A percentile compares a stretch with the other conserved stretches of the same genome.
Evolutionary conservation across 1,140 invertebrate genomes (phyloP).

Genomic region (Cotesia glomerata): DNA sequence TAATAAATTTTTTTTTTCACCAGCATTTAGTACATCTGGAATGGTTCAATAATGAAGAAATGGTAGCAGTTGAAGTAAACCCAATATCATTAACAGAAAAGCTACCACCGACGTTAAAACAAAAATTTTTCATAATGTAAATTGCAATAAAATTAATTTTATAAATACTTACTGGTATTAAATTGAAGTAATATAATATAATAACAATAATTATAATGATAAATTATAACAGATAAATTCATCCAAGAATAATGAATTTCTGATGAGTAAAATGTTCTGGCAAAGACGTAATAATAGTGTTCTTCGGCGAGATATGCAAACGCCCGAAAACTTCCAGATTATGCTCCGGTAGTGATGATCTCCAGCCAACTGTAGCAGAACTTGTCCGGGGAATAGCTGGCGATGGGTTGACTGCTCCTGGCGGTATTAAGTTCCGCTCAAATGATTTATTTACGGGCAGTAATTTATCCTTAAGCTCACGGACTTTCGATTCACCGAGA

Average conservation of each 20-base stretch:
- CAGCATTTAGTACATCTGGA: conserved; percentile 72
- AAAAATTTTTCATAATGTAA: conserved; percentile 66
- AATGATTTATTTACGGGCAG: conserved; percentile 33
- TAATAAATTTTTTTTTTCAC: neutral
- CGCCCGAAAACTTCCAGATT: conserved; percentile 55
- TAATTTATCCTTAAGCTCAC: conserved; percentile 38
- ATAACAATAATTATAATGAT: no score
- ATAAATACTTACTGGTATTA: neutral
- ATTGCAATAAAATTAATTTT: conserved; percentile 20
- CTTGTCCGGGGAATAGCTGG: conserved; percentile 47
- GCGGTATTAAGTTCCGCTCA: conserved; percentile 36
- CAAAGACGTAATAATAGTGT: conserved; percentile 47
- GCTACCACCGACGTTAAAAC: conserved; percentile 68
- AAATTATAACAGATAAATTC: neutral
- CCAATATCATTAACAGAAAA: conserved; percentile 67
- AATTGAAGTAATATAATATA: neutral
- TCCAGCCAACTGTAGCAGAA: conserved; percentile 58
- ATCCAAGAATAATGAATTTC: conserved; percentile 50
- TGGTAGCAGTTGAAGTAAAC: conserved; percentile 74
- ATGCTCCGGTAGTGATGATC: conserved; percentile 51
- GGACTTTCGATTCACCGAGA: conserved; percentile 29
- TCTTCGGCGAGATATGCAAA: conserved; percentile 53
- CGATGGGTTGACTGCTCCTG: conserved; percentile 44
- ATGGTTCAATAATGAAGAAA: conserved; percentile 66
- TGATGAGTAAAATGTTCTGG: conserved; percentile 40